A percentile compares a stretch with the other conserved stretches of the same genome.
Evolutionary conservation across 2,797 vertebrate species (phyloP).

Genomic region (Gallinago stenura): DNA sequence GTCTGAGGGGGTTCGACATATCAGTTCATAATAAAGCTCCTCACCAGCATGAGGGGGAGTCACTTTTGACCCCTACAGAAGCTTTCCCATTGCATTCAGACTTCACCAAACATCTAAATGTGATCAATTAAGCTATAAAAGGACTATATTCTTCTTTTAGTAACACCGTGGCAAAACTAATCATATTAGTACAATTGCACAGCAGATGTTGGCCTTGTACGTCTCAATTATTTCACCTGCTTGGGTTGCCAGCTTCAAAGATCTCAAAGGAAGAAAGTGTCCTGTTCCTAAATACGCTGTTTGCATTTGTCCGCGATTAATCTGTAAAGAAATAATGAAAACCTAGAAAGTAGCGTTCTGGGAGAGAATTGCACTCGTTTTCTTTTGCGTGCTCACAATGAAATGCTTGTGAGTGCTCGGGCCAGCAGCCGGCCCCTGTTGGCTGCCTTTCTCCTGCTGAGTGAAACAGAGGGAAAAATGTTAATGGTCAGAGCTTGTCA

Average conservation of each 20-base stretch:
- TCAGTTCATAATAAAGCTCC: neutral
- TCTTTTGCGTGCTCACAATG: conserved; percentile 9
- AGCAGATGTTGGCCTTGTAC: conserved; percentile 22
- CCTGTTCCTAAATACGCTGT: conserved; percentile 23
- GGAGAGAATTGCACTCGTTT: conserved; percentile 7
- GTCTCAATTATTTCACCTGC: conserved; percentile 68
- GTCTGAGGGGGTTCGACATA: neutral
- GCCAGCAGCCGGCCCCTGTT: conserved; percentile 63
- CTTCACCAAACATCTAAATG: conserved; percentile 24
- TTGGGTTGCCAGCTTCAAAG: neutral
- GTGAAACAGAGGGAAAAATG: conserved; percentile 72
- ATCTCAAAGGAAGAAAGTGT: neutral
- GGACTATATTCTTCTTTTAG: conserved; percentile 19
- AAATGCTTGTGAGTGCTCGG: conserved; percentile 54
- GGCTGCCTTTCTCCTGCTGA: conserved; percentile 66
- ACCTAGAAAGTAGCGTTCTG: conserved; percentile 28
- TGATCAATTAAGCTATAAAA: conserved; percentile 36
- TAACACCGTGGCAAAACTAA: conserved; percentile 42
- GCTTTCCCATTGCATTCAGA: conserved; percentile 1
- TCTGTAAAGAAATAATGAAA: conserved; percentile 34
- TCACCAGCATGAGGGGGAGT: neutral
- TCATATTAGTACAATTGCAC: conserved; percentile 14
- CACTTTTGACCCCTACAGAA: conserved; percentile 18
- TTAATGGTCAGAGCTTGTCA: conserved; percentile 73
- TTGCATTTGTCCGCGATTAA: conserved; percentile 19